Evolutionary conservation across 2,888 invertebrate genomes (phyloP), one percentile per base, ranked within the genome.

Genomic region (Lepetodrilus schrolli): DNA sequence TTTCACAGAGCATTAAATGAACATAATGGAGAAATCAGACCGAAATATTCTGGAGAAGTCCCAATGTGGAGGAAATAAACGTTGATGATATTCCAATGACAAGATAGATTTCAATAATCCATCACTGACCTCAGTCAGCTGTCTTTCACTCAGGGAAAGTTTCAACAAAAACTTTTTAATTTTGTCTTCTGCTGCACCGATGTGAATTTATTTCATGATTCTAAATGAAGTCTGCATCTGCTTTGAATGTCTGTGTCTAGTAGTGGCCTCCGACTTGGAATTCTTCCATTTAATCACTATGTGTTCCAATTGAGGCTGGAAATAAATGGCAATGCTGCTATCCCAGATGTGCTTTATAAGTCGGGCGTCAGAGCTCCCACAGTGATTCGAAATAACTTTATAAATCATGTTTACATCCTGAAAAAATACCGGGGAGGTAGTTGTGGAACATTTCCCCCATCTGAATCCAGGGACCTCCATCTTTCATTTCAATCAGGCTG

Each of bases 51-150:
- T 66, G 66, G 43, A 30, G 68, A 68, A 68, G 26, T 68, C 68
- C 21, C 38, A 68, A 68, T 68, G 68, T 43, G 47, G 47, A 68
- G 68, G 68, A 68, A 68, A 68, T 68, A 68, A 43, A 68, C 30
- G 38, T 47, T 38, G 43, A 68, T 47, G 68, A 68, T 68, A 23
- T 68, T 26, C 13, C 26, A 68, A 30, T 68, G 68, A 38, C 68
- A 26, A 68, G 68, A 47, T 68, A 47, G 37, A 66, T 66, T 43
- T 37, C 38, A 26, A 43, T 43, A 21, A 68, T 68, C 68, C 43
- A 68, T 68, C 68, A 68, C 1, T 17, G n/a, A 13, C 20, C 17
- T 8, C 26, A 13, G 47, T 30, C 68, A 68, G 68, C 68, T 68
- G 68, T 68, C 68, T 21, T n/a, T 68, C 68, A 47, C 68, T 43